These are phyloP conservation scores for Lingula anatina DNA, from an alignment of 2,888 invertebrate species.

Conservation along the genomic window DNA sequence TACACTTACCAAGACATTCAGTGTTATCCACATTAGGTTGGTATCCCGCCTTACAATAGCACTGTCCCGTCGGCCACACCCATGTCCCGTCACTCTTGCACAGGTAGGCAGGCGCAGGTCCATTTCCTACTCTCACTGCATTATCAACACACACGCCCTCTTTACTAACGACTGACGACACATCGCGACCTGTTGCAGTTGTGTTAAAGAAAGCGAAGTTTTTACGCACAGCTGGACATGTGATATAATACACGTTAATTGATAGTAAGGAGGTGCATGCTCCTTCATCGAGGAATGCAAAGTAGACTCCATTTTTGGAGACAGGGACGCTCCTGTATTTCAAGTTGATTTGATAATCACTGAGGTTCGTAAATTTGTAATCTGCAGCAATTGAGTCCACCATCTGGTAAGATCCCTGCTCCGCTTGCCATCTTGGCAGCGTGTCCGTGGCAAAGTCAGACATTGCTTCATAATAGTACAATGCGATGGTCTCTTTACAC, in stretches of 20 bases:
- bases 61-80: slow-evolving; percentile 82
- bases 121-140: slow-evolving; percentile 60
- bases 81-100: slow-evolving; percentile 94
- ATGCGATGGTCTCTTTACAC: slow-evolving; percentile 95
- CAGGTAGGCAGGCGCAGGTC: slow-evolving; percentile 54
- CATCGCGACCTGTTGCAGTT: slow-evolving; percentile 87
- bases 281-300: slow-evolving; percentile 96
- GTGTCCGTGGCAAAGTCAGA: slow-evolving; percentile 61
- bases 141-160: slow-evolving; percentile 88
- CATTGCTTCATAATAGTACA: slow-evolving; percentile 64
- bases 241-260: slow-evolving; percentile 87
- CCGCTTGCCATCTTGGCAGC: slow-evolving; percentile 47
- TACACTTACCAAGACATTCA: slow-evolving; percentile 66
- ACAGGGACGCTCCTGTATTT: slow-evolving; percentile 61
- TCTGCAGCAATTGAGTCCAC: slow-evolving; percentile 94
- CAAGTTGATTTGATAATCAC: slow-evolving; percentile 58
- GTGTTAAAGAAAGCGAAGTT: slow-evolving; percentile 91
- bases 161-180: slow-evolving; percentile 85
- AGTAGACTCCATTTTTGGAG: slow-evolving; percentile 91
- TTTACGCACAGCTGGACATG: slow-evolving; percentile 83
- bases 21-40: slow-evolving; percentile 80
- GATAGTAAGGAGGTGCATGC: slow-evolving; percentile 95
- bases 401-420: slow-evolving; percentile 71
- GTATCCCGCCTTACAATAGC: slow-evolving; percentile 89
- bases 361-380: slow-evolving; percentile 87